These are phyloP conservation scores for Drosophila albomicans DNA, from an alignment of 1,140 invertebrate species.

Conservation along the genomic window DNA sequence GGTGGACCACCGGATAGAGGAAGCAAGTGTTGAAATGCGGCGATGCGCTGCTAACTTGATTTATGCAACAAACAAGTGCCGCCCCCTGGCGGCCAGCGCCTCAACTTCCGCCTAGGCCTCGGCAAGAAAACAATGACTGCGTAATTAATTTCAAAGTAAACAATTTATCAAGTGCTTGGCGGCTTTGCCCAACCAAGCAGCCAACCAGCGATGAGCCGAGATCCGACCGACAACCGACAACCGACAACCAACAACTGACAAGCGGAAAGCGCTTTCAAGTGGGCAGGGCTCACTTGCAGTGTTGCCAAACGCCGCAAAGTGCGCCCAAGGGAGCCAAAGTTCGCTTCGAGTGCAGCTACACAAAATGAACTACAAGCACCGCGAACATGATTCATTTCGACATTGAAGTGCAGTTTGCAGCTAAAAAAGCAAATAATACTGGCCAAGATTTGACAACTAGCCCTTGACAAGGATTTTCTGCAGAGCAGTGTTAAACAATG, in stretches of 20 bases:
- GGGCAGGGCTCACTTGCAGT: constrained; percentile 42
- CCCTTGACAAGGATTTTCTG: background rate
- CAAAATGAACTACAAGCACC: constrained; percentile 2
- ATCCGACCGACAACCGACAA: constrained; percentile 47
- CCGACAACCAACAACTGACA: constrained; percentile 32
- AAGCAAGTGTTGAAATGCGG: constrained; percentile 69
- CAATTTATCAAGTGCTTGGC: constrained; percentile 76
- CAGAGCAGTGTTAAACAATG: background rate
- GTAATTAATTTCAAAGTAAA: constrained; percentile 82
- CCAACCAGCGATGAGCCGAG: constrained; percentile 44
- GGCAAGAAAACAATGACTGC: constrained; percentile 71
- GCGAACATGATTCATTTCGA: constrained; percentile 4
- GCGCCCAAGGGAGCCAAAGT: constrained; percentile 28
- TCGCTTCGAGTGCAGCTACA: constrained; percentile 26
- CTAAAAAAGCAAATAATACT: background rate
- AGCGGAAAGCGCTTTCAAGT: constrained; percentile 39
- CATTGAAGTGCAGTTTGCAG: background rate
- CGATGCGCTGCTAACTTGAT: constrained; percentile 72
- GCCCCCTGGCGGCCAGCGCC: constrained; percentile 45
- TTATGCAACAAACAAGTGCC: constrained; percentile 58
- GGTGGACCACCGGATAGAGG: constrained; percentile 49
- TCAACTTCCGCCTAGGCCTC: constrained; percentile 50
- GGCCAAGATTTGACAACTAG: background rate
- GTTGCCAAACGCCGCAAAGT: constrained; percentile 45
- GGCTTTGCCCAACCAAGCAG: constrained; percentile 12